Conservation (phyloP, 2,888 invertebrate species). For the Hemaris fuciformis region DNA sequence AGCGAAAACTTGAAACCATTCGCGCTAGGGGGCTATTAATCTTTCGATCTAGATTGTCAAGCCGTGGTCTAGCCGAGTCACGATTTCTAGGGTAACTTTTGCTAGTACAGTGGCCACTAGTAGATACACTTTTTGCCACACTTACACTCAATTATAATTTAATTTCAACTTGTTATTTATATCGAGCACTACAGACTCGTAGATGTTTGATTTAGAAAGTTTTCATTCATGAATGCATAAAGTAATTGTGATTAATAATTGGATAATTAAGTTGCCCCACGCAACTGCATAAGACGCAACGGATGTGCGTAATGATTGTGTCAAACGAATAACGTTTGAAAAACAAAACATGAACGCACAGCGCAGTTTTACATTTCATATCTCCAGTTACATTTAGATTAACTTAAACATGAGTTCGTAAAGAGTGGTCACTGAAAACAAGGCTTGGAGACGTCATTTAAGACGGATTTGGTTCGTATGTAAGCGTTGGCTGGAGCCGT, state of each 20-base stretch:
- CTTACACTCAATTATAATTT: background rate
- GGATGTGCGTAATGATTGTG: slow-evolving; percentile 68
- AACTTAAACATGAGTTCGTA: background rate
- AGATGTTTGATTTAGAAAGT: background rate
- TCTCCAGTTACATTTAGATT: background rate
- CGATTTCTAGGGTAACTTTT: slow-evolving; percentile 2
- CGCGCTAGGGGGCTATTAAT: background rate
- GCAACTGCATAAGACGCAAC: slow-evolving; percentile 61
- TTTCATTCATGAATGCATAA: slow-evolving; percentile 1
- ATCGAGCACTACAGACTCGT: background rate
- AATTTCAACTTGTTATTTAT: background rate
- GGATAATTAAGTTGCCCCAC: slow-evolving; percentile 66
- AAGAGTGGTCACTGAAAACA: background rate
- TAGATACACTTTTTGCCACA: background rate
- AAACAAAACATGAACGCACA: slow-evolving; percentile 30
- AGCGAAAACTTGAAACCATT: background rate
- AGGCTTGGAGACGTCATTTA: background rate
- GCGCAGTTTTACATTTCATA: slow-evolving; percentile 14
- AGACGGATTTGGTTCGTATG: background rate
- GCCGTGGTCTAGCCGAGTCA: background rate
- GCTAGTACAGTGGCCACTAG: background rate
- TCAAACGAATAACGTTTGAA: slow-evolving; percentile 42
- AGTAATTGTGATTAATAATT: slow-evolving; percentile 39
- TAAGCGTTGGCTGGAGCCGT: no score
- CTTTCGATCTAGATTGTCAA: slow-evolving; percentile 3